Percentiles rank a stretch among this genome's conserved stretches.
Evolutionary conservation across 2,797 vertebrate genomes (phyloP).

Genomic region (Takifugu rubripes): DNA sequence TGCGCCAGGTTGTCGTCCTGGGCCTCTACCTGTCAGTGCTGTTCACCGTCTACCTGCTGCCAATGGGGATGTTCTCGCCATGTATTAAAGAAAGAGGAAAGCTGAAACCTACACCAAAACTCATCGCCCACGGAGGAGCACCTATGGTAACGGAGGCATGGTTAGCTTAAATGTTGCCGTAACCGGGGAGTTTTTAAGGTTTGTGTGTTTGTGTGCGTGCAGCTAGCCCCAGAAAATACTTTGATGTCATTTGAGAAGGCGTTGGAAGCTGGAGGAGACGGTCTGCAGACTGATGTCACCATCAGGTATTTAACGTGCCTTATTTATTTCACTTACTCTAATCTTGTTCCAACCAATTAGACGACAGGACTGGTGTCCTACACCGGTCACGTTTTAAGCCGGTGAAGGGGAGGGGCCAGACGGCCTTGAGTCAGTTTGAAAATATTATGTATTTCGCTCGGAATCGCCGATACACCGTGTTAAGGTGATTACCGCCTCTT

Average conservation of each 20-base stretch:
- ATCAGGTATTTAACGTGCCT: slow-evolving; percentile 77
- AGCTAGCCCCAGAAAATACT: slow-evolving; percentile 91
- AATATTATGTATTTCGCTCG: not conserved
- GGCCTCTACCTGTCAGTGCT: slow-evolving; percentile 81
- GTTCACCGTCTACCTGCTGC: slow-evolving; percentile 84
- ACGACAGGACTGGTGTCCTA: no score
- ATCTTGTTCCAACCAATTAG: no score
- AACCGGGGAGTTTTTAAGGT: not conserved
- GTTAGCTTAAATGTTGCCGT: not conserved
- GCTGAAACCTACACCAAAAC: slow-evolving; percentile 81
- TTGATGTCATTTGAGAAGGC: slow-evolving; percentile 90
- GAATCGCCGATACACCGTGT: slow-evolving; percentile 12
- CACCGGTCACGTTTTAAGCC: no score
- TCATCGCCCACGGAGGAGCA: slow-evolving; percentile 90
- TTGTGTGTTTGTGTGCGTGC: not conserved
- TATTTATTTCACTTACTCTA: not conserved
- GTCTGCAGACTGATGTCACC: slow-evolving; percentile 85
- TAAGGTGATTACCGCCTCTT: slow-evolving; percentile 40
- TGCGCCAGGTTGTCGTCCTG: slow-evolving; percentile 77
- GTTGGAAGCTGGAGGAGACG: slow-evolving; percentile 78
- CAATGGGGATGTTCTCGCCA: slow-evolving; percentile 89
- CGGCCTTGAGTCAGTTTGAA: no score
- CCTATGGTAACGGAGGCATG: slow-evolving; percentile 78
- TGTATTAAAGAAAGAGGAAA: slow-evolving; percentile 84
- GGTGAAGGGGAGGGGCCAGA: no score